Conservation (phyloP, 2,888 invertebrate genomes). For the Anarsia innoxiella region DNA sequence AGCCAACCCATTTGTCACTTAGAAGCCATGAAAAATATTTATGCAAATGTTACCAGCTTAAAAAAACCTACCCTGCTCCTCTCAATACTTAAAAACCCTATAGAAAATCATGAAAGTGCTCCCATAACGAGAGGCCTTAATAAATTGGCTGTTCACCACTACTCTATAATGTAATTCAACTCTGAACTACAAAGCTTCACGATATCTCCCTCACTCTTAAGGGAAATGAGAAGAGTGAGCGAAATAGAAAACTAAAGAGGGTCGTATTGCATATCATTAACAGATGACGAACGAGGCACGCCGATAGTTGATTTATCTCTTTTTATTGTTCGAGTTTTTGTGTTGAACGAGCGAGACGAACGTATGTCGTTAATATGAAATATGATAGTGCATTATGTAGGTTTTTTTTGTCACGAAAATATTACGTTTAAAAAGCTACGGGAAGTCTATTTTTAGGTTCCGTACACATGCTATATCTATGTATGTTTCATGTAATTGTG, state of each 20-base stretch:
- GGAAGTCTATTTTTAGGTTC: slow-evolving; percentile 23
- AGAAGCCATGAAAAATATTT: slow-evolving; percentile 40
- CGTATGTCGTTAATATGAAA: slow-evolving; percentile 26
- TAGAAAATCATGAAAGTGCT: slow-evolving; percentile 13
- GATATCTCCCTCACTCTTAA: slow-evolving; percentile 24
- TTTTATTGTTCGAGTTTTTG: slow-evolving; percentile 20
- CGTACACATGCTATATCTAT: neutral
- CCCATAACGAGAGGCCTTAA: slow-evolving; percentile 22
- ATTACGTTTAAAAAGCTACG: slow-evolving; percentile 13
- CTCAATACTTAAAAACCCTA: slow-evolving; percentile 20
- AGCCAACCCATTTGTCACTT: slow-evolving; percentile 36
- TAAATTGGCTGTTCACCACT: slow-evolving; percentile 25
- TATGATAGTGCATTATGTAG: slow-evolving; percentile 31
- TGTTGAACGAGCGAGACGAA: slow-evolving; percentile 24
- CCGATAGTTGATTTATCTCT: slow-evolving; percentile 31
- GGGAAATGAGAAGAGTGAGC: slow-evolving; percentile 20
- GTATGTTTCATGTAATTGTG: slow-evolving; percentile 1
- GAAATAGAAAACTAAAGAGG: slow-evolving; percentile 35
- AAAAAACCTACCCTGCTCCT: slow-evolving; percentile 23
- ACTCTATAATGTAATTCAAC: slow-evolving; percentile 27
- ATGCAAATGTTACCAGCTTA: slow-evolving; percentile 22
- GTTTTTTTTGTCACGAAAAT: slow-evolving; percentile 37
- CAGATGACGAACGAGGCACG: slow-evolving; percentile 28
- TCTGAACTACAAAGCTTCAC: slow-evolving; percentile 15
- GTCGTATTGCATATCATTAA: slow-evolving; percentile 59